A percentile compares a stretch with the other conserved stretches of the same genome.
These are phyloP conservation scores for Acrocyrtus sp. DNA, from an alignment of 2,888 invertebrate species.

Conservation along the genomic window DNA sequence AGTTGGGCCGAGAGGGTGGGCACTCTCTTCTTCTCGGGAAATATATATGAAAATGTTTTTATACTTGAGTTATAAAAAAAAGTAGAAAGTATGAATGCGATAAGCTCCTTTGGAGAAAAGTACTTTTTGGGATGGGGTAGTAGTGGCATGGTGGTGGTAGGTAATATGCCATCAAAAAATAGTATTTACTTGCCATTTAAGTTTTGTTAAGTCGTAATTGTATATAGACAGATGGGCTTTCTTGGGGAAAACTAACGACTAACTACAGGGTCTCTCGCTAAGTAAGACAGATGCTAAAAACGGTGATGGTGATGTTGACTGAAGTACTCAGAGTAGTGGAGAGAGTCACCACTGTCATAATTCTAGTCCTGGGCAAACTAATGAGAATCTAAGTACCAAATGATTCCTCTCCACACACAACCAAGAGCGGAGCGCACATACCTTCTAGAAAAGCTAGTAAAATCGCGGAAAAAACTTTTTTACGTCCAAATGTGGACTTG, in stretches of 20 bases:
- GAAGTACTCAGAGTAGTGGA: too few relatives aligned
- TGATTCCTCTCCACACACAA: constrained; percentile 31
- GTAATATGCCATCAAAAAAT: too few relatives aligned
- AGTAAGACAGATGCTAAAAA: neutral
- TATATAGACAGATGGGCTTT: neutral
- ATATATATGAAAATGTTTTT: neutral
- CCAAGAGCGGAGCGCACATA: too few relatives aligned
- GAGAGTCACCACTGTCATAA: constrained; percentile 21
- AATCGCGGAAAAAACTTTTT: too few relatives aligned
- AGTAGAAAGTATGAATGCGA: neutral
- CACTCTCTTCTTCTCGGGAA: neutral
- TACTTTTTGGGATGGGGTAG: neutral
- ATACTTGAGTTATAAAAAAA: neutral
- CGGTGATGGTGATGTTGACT: constrained; percentile 9
- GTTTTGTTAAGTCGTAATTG: too few relatives aligned
- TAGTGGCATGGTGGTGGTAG: neutral
- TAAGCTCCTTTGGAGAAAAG: neutral
- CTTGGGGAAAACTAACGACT: neutral
- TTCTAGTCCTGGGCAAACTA: constrained; percentile 30
- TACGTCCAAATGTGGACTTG: too few relatives aligned
- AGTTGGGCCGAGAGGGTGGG: neutral
- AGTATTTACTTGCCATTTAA: too few relatives aligned
- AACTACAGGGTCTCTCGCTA: neutral
- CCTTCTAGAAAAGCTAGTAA: too few relatives aligned
- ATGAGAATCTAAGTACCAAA: constrained; percentile 49